Base-by-base conservation (phyloP, 2,888 invertebrate genomes). In the Eupithecia abbreviata region DNA sequence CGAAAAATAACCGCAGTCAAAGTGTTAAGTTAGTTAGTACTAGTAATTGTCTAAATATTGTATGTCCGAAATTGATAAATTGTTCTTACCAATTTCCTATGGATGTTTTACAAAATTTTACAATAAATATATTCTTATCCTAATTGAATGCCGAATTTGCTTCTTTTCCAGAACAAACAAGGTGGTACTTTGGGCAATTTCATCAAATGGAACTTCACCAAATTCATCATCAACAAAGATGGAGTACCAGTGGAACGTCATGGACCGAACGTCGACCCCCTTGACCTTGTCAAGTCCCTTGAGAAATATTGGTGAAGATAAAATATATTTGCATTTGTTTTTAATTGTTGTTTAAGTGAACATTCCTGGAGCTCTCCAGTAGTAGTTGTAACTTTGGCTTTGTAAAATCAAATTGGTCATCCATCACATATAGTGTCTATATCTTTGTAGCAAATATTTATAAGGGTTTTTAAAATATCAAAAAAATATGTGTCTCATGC, bases 131-230 rank as follows among this genome's bases (percentile, higher is more conserved):
- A 30, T 30, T 30, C 30, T 30, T 30, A 30, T 30, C 30, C 30
- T 30, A 51, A 15, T 51, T 51, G 0, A 4, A 51, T 58, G 18
- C 9, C 58, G 3, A 55, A n/a, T 58, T 58, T 58, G 18, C 18
- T 2, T 58, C 58, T 62, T 18, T 62, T 88, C 74, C 88, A 95
- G 95, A 85, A 92, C 79, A 95, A 95, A 83, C 93, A 95, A 86
- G 96, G 96, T 47, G 96, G 96, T 18, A 92, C 92, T 9, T 83
- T 96, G 9, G 96, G 96, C 51, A 96, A 94, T 85, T 96, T 97
- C 85, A 97, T 98, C 88, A 98, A 98, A 90, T 98, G 98, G 98
- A 98, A 98, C 90, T 98, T 98, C 91, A 96, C 97, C 55, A 98
- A 98, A 89, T 98, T 98, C 92, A 95, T 98, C 77, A 93, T 98